Conservation (phyloP, 2,797 vertebrate species). For the Epinephelus coioides region DNA sequence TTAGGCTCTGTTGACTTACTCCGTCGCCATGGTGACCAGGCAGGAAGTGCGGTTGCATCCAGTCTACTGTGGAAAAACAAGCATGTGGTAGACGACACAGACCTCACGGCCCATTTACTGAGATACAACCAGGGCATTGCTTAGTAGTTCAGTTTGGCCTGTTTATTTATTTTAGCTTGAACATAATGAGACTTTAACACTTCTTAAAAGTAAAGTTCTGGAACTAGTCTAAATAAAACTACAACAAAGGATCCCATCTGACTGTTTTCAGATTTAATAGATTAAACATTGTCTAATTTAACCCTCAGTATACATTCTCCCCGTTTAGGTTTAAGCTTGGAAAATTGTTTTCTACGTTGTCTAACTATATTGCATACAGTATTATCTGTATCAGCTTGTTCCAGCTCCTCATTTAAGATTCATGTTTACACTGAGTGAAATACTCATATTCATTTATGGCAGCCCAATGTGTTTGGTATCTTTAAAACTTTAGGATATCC, state of each 20-base stretch:
- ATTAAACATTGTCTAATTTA: too few relatives aligned
- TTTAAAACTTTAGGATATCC: neutral
- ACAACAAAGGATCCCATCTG: neutral
- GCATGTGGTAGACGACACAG: slow-evolving; percentile 49
- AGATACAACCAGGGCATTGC: slow-evolving; percentile 9
- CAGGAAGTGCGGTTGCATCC: slow-evolving; percentile 66
- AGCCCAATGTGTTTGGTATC: neutral
- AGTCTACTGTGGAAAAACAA: slow-evolving; percentile 75
- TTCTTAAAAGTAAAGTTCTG: neutral
- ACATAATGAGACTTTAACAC: neutral
- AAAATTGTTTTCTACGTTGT: neutral
- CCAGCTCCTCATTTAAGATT: neutral
- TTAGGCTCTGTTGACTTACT: slow-evolving; percentile 76
- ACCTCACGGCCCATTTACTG: slow-evolving; percentile 8
- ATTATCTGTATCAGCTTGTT: neutral
- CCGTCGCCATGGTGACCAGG: slow-evolving; percentile 69
- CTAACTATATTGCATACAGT: neutral
- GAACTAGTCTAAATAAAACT: neutral
- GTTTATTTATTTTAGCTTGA: neutral
- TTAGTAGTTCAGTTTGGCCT: neutral
- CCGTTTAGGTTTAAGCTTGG: neutral
- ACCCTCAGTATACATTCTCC: neutral
- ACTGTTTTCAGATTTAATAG: neutral
- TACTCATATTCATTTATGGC: neutral
- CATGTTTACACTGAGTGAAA: neutral